Conservation (phyloP, 2,888 invertebrate species). For the Ceratothoa steindachneri region DNA sequence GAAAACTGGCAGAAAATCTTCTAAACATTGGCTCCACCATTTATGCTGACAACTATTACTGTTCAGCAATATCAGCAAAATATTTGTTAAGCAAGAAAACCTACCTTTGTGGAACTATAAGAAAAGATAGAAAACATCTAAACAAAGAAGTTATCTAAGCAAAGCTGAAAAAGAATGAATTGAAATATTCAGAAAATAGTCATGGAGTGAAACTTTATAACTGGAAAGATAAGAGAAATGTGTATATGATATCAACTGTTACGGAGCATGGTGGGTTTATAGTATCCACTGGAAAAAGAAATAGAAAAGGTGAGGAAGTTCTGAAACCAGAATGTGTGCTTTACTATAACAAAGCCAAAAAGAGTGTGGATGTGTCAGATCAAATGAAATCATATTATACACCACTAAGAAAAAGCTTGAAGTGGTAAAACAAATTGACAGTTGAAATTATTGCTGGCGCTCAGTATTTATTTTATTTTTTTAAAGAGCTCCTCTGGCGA, state of each 20-base stretch:
- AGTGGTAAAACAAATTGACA: conserved; percentile 22
- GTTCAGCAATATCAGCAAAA: conserved; percentile 13
- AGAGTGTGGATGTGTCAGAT: conserved; percentile 19
- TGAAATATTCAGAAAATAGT: conserved; percentile 8
- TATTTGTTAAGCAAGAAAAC: conserved; percentile 25
- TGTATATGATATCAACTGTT: conserved; percentile 18
- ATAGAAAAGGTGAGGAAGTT: conserved; percentile 16
- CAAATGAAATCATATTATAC: conserved; percentile 18
- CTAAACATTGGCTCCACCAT: conserved; percentile 14
- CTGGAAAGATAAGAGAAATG: conserved; percentile 20
- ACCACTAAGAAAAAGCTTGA: background rate
- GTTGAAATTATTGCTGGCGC: conserved; percentile 18
- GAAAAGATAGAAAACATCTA: conserved; percentile 14
- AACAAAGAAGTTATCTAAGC: conserved; percentile 19
- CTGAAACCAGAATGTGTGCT: conserved; percentile 16
- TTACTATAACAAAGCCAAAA: conserved; percentile 23
- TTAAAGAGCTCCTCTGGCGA: too few species aligned
- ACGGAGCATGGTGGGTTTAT: conserved; percentile 8
- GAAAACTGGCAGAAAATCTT: background rate
- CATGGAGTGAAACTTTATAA: conserved; percentile 15
- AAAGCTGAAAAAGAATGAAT: conserved; percentile 20
- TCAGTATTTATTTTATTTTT: too few species aligned
- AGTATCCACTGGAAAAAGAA: conserved; percentile 16
- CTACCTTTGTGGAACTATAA: conserved; percentile 21
- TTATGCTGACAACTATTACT: conserved; percentile 7